These are phyloP conservation scores for Girardinus metallicus DNA, from an alignment of 2,797 vertebrate genomes.

Conservation along the genomic window DNA sequence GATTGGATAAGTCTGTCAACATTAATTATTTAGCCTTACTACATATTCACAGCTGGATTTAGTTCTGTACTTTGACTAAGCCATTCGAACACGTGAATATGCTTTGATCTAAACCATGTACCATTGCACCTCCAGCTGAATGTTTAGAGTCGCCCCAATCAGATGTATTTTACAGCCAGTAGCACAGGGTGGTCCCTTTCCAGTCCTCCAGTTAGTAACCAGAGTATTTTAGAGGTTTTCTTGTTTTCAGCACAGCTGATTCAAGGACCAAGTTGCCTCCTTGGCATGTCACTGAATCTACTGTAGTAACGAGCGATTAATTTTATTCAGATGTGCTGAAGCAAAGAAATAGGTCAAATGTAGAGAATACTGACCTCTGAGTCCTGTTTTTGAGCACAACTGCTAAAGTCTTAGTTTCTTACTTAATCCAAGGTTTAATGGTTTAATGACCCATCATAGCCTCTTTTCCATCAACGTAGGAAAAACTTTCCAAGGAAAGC, in stretches of 20 bases:
- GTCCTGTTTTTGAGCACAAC: not conserved
- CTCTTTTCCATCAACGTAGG: not conserved
- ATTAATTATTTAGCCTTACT: not conserved
- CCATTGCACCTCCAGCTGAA: not conserved
- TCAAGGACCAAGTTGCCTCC: not conserved
- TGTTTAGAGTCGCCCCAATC: not conserved
- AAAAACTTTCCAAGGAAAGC: not conserved
- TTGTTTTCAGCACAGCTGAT: not conserved
- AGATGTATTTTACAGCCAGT: not conserved
- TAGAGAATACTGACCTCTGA: not conserved
- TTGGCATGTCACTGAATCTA: not conserved
- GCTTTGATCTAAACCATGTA: not conserved
- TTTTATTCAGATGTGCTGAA: not conserved
- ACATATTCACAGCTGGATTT: not conserved
- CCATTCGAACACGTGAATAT: not conserved
- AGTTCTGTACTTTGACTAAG: not conserved
- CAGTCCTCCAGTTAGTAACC: not conserved
- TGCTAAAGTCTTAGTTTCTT: not conserved
- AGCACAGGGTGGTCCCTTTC: not conserved
- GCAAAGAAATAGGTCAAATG: not conserved
- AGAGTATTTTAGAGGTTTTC: not conserved
- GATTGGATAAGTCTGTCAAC: not conserved
- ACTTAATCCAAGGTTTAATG: not conserved
- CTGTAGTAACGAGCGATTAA: not conserved
- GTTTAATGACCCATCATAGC: not conserved